Conservation (phyloP, 2,888 invertebrate species). For the Phyto melanocephala region DNA sequence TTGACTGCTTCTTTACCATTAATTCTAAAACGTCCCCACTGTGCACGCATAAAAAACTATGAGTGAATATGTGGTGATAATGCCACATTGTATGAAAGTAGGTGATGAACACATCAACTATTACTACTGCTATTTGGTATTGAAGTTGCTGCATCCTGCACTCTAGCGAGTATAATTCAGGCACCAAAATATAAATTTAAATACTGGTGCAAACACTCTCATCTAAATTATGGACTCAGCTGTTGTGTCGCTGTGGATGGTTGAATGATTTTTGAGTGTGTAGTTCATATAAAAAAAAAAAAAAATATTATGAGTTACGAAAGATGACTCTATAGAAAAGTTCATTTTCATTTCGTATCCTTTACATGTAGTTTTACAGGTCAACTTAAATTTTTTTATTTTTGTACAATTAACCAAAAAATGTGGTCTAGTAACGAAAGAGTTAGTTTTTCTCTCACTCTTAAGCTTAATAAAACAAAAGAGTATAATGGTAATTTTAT, state of each 20-base stretch:
- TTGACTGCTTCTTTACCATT: too few species aligned
- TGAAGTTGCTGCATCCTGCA: too few species aligned
- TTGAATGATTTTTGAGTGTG: not conserved
- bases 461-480: too few species aligned
- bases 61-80: constrained; percentile 2
- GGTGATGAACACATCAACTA: constrained; percentile 10
- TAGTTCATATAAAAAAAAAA: not conserved
- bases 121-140: not conserved
- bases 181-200: constrained; percentile 22
- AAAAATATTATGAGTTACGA: constrained; percentile 45
- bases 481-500: not conserved
- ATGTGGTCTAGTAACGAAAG: not conserved
- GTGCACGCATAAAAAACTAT: too few species aligned
- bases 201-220: not conserved
- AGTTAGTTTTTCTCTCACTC: not conserved
- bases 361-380: constrained; percentile 28
- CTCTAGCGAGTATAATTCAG: constrained; percentile 18
- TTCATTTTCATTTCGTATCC: constrained; percentile 26
- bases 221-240: constrained; percentile 22
- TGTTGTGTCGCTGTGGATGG: not conserved
- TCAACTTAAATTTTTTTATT: constrained; percentile 27
- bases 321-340: constrained; percentile 24
- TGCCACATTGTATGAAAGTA: not conserved
- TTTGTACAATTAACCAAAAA: constrained; percentile 12
- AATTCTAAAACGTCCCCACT: too few species aligned